A percentile compares a stretch with the other conserved stretches of the same genome.
Evolutionary conservation across 1,140 invertebrate species (phyloP).

Genomic region (Zelostemma sp.): DNA sequence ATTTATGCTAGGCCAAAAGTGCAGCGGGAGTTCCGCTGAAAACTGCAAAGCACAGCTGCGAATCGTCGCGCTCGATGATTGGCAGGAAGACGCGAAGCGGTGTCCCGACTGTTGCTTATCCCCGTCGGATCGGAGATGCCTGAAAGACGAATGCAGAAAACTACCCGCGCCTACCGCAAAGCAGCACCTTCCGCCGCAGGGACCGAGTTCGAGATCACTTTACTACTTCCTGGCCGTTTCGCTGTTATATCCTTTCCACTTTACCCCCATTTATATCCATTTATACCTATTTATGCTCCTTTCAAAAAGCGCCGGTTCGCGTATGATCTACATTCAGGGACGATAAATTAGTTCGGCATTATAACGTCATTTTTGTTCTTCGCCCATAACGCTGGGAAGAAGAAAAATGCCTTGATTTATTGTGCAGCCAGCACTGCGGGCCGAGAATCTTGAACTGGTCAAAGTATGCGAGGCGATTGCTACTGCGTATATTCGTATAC

Average conservation of each 20-base stretch:
- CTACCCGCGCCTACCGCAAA: constrained; percentile 13
- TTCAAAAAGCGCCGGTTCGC: constrained; percentile 11
- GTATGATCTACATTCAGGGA: constrained; percentile 57
- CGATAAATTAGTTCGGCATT: constrained; percentile 55
- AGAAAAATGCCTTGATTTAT: constrained; percentile 52
- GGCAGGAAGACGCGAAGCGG: constrained; percentile 31
- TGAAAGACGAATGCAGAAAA: constrained; percentile 25
- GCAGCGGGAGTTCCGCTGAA: constrained; percentile 9
- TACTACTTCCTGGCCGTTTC: constrained; percentile 47
- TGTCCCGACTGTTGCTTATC: constrained; percentile 33
- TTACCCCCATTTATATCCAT: constrained; percentile 44
- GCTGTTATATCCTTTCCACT: constrained; percentile 16
- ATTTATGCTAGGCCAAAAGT: constrained; percentile 39
- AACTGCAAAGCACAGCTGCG: constrained; percentile 25
- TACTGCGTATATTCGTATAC: neutral
- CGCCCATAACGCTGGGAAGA: constrained; percentile 26
- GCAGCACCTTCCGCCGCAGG: constrained; percentile 24
- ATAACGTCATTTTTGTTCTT: constrained; percentile 55
- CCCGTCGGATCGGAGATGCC: constrained; percentile 28
- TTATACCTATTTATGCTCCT: constrained; percentile 26
- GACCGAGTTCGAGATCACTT: constrained; percentile 28
- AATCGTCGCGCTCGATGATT: constrained; percentile 34
- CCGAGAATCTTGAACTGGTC: neutral
- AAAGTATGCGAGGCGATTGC: neutral
- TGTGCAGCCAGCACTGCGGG: constrained; percentile 29